Evolutionary conservation across 2,113 vertebrate genomes (phyloP), one percentile per base, ranked within the genome.

Genomic region (Ammodytes marinus): DNA sequence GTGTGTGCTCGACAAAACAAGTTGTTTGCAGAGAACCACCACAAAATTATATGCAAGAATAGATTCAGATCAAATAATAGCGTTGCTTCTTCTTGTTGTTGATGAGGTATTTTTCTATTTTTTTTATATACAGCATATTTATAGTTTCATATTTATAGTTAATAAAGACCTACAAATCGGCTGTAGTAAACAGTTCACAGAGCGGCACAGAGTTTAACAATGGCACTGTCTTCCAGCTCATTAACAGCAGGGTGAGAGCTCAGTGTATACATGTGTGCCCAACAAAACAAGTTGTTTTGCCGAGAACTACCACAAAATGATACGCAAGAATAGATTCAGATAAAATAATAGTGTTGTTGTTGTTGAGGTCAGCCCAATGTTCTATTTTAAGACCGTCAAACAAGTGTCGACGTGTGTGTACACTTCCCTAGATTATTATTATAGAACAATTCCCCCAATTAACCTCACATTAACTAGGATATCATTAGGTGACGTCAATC

Each of bases 231-330:
- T 27, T 27, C 11, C 53, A 57, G 42, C 42, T 76, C 58, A 73
- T 84, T 86, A 81, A 88, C 82, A 75, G 53, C 55, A 82, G 68
- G 71, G 49, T 53, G 65, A 63, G 57, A 71, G 54, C 14, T 40
- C 46, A 65, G 49, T 45, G 1, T 5, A n/a, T 55, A 1, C 14
- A 12, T 58, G 12, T 58, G 15, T 49, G 10, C 27, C 58, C 7
- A 58, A 45, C 40, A 15, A 53, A 54, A 47, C 50, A 8, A 5
- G 13, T 45, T 57, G 27, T 13, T 46, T 27, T 46, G 4, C 40
- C 6, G 7, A 9, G 42, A 5, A 17, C 57, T 8, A 37, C 11
- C 27, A 59, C 27, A 17, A 58, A 17, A 37, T 4, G 1, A 55
- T 47, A 8, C 39, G 8, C 10, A 19, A 42, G 46, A 60, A 50